Evolutionary conservation across 2,888 invertebrate genomes (phyloP).

Genomic region (Phragmatobia fuliginosa): DNA sequence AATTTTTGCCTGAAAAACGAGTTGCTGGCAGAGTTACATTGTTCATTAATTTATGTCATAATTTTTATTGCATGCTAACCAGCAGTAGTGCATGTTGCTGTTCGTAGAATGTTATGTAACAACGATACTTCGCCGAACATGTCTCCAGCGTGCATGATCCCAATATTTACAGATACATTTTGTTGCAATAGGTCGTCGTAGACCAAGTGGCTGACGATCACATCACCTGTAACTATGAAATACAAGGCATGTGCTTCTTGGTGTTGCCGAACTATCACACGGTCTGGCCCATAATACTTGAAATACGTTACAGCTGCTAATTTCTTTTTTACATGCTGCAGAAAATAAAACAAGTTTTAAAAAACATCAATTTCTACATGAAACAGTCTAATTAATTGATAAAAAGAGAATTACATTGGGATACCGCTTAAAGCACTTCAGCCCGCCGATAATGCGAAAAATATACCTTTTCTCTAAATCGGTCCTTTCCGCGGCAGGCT

Average conservation of each 20-base stretch:
- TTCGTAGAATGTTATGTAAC: slow-evolving; percentile 87
- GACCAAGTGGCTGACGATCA: slow-evolving; percentile 79
- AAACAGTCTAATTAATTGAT: background rate
- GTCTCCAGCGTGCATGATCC: slow-evolving; percentile 85
- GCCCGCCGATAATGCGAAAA: slow-evolving; percentile 85
- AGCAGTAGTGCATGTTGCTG: slow-evolving; percentile 86
- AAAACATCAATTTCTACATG: background rate
- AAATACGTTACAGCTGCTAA: slow-evolving; percentile 88
- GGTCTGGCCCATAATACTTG: slow-evolving; percentile 86
- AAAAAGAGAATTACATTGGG: slow-evolving; percentile 77
- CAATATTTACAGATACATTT: slow-evolving; percentile 78
- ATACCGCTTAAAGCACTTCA: slow-evolving; percentile 88
- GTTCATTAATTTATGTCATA: background rate
- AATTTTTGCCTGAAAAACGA: background rate
- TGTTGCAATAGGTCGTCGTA: slow-evolving; percentile 83
- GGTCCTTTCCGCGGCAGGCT: slow-evolving; percentile 83
- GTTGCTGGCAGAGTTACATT: background rate
- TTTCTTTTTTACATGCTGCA: slow-evolving; percentile 86
- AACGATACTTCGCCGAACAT: slow-evolving; percentile 90
- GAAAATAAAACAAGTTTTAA: background rate
- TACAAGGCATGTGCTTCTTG: slow-evolving; percentile 88
- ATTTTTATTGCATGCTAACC: slow-evolving; percentile 66
- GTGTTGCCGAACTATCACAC: slow-evolving; percentile 88
- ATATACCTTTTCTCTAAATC: slow-evolving; percentile 87
- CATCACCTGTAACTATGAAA: slow-evolving; percentile 88